Evolutionary conservation across 2,888 invertebrate species (phyloP).

Genomic region (Himalopsyche tibetana): DNA sequence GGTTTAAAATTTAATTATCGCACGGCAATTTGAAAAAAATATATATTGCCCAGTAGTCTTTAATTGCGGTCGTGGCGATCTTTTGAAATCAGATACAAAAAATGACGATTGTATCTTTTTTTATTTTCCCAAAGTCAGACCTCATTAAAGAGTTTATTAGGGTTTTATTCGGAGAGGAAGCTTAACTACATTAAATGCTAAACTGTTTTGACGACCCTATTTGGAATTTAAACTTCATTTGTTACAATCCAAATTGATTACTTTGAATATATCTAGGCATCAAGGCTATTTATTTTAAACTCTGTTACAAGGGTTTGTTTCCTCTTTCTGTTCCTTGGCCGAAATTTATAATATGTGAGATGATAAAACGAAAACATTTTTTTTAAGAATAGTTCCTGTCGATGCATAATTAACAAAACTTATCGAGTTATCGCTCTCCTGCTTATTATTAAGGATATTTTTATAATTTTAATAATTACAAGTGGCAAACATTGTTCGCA

Average conservation of each 20-base stretch:
- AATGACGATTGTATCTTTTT: conserved; percentile 44
- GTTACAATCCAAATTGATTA: conserved; percentile 49
- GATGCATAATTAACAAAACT: no score
- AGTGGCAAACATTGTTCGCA: no score
- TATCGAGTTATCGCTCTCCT: no score
- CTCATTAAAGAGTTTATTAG: conserved; percentile 57
- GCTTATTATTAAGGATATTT: no score
- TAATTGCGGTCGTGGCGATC: conserved; percentile 24
- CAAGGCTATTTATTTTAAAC: conserved; percentile 2
- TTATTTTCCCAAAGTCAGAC: conserved; percentile 27
- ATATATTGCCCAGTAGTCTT: conserved; percentile 43
- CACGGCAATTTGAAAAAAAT: conserved; percentile 14
- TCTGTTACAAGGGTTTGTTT: conserved; percentile 12
- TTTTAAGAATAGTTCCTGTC: no score
- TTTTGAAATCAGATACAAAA: conserved; percentile 54
- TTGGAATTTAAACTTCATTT: conserved; percentile 48
- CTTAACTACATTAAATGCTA: conserved; percentile 39
- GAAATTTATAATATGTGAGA: conserved; percentile 2
- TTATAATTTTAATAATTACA: no score
- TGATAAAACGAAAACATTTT: background rate
- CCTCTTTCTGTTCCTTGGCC: background rate
- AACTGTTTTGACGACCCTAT: conserved; percentile 51
- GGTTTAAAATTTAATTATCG: conserved; percentile 38
- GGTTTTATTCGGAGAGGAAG: conserved; percentile 45
- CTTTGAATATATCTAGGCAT: conserved; percentile 24